Percentiles rank a stretch among this genome's conserved stretches.
Conservation (phyloP, 53 echinoderm and acorn worm genomes). For the Holothuria leucospilota region DNA sequence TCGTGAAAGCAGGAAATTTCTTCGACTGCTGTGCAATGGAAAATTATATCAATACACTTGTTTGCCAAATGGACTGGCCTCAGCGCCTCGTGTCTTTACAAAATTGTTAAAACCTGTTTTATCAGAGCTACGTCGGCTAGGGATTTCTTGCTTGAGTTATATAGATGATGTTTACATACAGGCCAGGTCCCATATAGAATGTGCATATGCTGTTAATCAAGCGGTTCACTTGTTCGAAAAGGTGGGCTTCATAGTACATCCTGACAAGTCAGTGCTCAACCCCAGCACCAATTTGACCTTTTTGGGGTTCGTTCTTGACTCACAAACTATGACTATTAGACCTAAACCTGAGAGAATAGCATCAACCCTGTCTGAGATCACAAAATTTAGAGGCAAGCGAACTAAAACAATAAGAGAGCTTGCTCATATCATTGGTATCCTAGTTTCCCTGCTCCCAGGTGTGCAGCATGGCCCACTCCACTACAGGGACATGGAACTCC, state of each 20-base stretch:
- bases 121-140: not conserved
- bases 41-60: conserved; percentile 2
- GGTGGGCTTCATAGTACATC: no score
- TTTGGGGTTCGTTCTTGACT: no score
- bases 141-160: not conserved
- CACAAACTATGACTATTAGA: not conserved
- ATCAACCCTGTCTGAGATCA: not conserved
- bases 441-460: no score
- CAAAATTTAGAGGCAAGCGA: not conserved
- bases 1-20: conserved; percentile 1
- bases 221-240: no score
- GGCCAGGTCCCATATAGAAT: not conserved
- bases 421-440: no score
- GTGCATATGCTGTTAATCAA: not conserved
- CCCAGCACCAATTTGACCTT: no score
- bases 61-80: not conserved
- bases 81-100: not conserved
- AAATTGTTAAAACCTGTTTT: conserved; percentile 2
- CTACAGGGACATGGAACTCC: no score
- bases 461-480: no score
- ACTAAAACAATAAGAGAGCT: no score
- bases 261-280: no score
- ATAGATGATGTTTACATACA: not conserved
- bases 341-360: not conserved
- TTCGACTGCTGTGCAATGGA: not conserved